Conservation (phyloP, 1,140 invertebrate species). For the Lepidotrigona ventralis region DNA sequence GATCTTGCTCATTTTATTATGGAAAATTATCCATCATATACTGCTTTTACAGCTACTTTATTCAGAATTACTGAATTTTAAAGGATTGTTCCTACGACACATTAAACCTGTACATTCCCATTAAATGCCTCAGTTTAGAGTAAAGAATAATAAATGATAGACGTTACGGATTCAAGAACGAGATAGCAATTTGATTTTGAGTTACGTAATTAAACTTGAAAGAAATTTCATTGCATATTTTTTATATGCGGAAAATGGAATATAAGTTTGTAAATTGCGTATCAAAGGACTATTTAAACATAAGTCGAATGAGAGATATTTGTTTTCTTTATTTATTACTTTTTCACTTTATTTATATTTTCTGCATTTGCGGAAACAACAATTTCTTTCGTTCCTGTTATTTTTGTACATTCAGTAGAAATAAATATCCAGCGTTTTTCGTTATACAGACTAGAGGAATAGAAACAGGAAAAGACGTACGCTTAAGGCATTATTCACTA, state of each 20-base stretch:
- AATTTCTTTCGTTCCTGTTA: not conserved
- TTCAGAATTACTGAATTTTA: not conserved
- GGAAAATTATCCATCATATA: not conserved
- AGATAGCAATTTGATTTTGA: not conserved
- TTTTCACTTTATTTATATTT: not conserved
- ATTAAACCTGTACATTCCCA: not conserved
- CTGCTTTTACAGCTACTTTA: not conserved
- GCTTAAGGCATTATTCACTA: not conserved
- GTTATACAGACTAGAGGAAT: no score
- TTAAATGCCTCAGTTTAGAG: not conserved
- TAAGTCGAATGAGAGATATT: not conserved
- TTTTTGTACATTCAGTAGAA: not conserved
- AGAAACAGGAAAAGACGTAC: no score
- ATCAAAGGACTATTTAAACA: not conserved
- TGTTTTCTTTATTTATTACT: not conserved
- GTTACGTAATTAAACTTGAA: not conserved
- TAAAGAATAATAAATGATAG: not conserved
- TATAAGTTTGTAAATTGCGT: not conserved
- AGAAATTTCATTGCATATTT: not conserved
- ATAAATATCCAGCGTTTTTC: not conserved
- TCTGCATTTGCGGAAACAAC: not conserved
- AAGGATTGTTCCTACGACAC: not conserved
- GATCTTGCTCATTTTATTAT: not conserved
- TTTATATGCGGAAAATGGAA: not conserved
- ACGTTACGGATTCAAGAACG: not conserved